Evolutionary conservation across 2,797 vertebrate species (phyloP), one percentile per base, ranked within the genome.

Genomic region (Gymnoscopelus braueri): DNA sequence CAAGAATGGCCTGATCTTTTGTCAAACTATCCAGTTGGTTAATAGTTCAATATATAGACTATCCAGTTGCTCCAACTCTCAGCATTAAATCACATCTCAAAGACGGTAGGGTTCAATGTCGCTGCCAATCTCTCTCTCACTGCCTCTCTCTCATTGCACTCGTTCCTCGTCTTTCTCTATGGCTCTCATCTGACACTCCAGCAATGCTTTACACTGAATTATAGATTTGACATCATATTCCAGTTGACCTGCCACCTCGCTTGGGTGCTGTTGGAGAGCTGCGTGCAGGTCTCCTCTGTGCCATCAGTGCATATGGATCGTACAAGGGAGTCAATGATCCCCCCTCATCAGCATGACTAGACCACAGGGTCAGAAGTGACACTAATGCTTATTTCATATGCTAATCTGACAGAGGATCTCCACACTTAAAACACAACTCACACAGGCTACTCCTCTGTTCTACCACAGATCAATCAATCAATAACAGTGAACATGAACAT

Each of bases 221-320:
- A 83, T 80, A 78, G 60, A 81, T 84, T 65, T 78, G 66, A 81
- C 74, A 82, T 79, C 53, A 74, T 35, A 47, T 79, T 85, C 68
- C 74, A 56, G 77, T 47, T 84, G 87, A 87, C 85, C 85, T 67
- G 70, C 65, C 68, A 57, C 67, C 70, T 57, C 59, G 63, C 74
- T 57, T 60, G 52, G 55, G 10, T 9, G 23, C 63, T 23, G 49
- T 44, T 69, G 56, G 69, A 64, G 62, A 54, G 56, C 44, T 62
- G 51, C 47, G 72, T 77, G 39, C 19, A 19, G 19, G 19, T 62
- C 70, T 61, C 69, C 62, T 61, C 65, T 39, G 26, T 47, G 56
- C 71, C 26, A 4, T 75, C 23, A 35, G 47, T 63, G 56, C 55
- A 54, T 67, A 66, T 63, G 72, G 66, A 75, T 77, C 48, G 19